Percentiles rank a stretch among this genome's conserved stretches.
Evolutionary conservation across 2,113 vertebrate species (phyloP).

Genomic region (Thunnus thynnus): DNA sequence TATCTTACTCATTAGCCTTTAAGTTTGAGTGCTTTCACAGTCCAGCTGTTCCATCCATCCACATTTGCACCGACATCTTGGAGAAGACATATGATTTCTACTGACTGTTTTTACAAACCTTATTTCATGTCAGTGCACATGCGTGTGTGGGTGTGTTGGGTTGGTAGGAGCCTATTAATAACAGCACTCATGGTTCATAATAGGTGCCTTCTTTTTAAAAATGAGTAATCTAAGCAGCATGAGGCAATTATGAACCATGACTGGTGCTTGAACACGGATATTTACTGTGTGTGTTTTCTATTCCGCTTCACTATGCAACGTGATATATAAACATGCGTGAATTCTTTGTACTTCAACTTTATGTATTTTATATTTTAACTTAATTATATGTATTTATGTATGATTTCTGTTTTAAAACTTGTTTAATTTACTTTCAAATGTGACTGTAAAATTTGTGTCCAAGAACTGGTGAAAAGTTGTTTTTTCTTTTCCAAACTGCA

Average conservation of each 20-base stretch:
- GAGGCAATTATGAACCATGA: constrained; percentile 10
- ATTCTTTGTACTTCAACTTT: neutral
- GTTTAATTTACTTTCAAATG: neutral
- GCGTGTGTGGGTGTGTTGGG: constrained; percentile 32
- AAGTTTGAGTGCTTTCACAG: constrained; percentile 21
- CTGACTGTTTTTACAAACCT: constrained; percentile 33
- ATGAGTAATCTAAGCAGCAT: neutral
- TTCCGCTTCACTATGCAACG: constrained; percentile 4
- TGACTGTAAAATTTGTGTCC: neutral
- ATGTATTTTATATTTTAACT: constrained; percentile 10
- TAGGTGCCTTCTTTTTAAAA: neutral
- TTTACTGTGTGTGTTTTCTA: constrained; percentile 1
- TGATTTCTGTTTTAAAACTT: neutral
- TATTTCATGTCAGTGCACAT: constrained; percentile 15
- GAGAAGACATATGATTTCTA: constrained; percentile 33
- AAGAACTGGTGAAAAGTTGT: neutral
- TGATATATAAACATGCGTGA: neutral
- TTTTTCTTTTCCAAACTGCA: neutral
- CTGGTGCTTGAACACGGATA: constrained; percentile 8
- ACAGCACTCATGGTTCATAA: constrained; percentile 12
- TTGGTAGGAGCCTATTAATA: constrained; percentile 21
- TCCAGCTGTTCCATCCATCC: constrained; percentile 47
- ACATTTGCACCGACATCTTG: constrained; percentile 20
- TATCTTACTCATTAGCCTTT: constrained; percentile 46
- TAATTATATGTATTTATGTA: too few species aligned